Percentiles rank a stretch among this genome's conserved stretches.
Evolutionary conservation across 2,113 vertebrate species (phyloP).

Genomic region (Tichodroma muraria): DNA sequence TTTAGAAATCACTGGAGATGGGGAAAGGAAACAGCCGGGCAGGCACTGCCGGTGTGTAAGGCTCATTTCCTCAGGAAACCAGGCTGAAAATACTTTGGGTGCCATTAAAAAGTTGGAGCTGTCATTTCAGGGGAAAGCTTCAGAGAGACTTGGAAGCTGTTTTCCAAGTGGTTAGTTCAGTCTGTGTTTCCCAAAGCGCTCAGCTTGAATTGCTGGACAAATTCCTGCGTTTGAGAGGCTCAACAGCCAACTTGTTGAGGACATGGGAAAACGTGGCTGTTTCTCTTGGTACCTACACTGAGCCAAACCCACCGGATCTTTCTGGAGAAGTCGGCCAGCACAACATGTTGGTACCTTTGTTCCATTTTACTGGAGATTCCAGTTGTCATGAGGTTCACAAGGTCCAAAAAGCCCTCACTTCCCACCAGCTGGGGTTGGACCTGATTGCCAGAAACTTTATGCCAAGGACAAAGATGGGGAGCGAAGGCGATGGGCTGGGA

Average conservation of each 20-base stretch:
- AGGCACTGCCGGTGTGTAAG: background rate
- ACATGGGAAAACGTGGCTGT: accelerated
- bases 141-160: background rate
- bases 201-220: background rate
- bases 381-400: background rate
- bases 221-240: background rate
- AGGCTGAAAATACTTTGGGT: background rate
- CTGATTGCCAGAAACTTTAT: accelerated
- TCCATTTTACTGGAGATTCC: background rate
- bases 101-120: conserved; percentile 37
- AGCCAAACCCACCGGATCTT: background rate
- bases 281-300: background rate
- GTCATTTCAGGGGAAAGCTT: background rate
- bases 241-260: background rate
- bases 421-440: background rate
- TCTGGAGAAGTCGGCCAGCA: background rate
- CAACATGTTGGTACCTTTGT: background rate
- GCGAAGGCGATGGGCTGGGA: accelerated
- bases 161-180: background rate
- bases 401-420: background rate
- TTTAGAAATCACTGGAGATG: conserved; percentile 21
- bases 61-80: conserved; percentile 43
- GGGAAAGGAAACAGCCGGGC: background rate
- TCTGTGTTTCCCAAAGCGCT: background rate
- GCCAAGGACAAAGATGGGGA: background rate